Base-by-base conservation (phyloP, 2,888 invertebrate species). In the Synanthedon formicaeformis region DNA sequence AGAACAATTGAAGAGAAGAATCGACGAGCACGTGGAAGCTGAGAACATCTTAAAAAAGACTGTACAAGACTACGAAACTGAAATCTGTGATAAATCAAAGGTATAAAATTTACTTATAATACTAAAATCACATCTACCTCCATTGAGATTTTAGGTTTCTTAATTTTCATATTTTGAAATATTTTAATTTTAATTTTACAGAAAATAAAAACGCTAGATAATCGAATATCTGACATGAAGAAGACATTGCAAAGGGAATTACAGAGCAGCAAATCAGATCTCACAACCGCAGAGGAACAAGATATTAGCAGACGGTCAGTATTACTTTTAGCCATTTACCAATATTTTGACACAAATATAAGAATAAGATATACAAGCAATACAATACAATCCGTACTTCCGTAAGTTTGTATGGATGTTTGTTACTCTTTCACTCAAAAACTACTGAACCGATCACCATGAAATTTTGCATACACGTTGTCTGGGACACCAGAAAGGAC, bases 171-270 rank as follows among this genome's bases (percentile, higher is more conserved):
- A 34, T 51, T 40, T 34, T 52, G 45, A 45, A 48, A 23, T 11
- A 5, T 48, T 16, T 16, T 16, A 1, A 16, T 16, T 16, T 53
- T 54, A 51, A 51, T 11, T 48, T 78, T 88, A 45, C 75, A 96
- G 95, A 93, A 92, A 81, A 94, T 97, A 63, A 95, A 95, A 85
- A 92, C 94, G 14, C 90, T 96, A 66, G 96, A 97, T 75, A 94
- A 96, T 76, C 91, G 96, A 62, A 83, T 97, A 74, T 90, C 92
- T 16, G 97, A 97, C 71, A 92, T 97, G 90, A 96, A 96, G 76
- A 97, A 97, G 77, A 96, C 96, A 0, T 85, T 97, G 52, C 96
- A 97, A 71, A 90, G 94, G 58, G 97, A 97, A 79, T 83, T 97
- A 53, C 91, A 91, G 64, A 91, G 89, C 64, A 91, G 88, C 63